Conservation (phyloP, 1,140 invertebrate genomes). For the Hypsibius dujardini region DNA sequence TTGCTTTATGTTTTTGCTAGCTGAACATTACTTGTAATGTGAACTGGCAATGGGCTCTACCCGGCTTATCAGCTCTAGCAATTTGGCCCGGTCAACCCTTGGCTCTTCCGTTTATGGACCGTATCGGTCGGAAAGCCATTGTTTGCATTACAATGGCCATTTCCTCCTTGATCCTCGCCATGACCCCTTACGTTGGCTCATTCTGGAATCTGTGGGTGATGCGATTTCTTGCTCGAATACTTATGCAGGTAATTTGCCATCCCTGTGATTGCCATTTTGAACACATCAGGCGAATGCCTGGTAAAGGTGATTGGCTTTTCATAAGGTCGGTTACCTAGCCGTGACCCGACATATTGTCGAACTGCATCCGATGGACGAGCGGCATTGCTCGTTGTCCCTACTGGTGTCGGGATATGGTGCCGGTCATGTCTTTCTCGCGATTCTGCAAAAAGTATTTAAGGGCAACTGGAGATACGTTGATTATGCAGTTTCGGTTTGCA, state of each 20-base stretch:
- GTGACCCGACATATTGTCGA: not conserved
- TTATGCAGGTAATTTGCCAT: not conserved
- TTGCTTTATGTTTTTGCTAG: not conserved
- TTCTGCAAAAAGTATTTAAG: not conserved
- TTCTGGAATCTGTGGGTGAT: not conserved
- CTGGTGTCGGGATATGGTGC: not conserved
- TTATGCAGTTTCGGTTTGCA: not conserved
- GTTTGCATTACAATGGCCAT: not conserved
- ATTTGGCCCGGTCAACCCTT: constrained; percentile 1
- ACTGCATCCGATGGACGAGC: constrained; percentile 1
- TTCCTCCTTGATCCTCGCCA: not conserved
- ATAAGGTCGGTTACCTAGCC: not conserved
- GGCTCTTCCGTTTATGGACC: not conserved
- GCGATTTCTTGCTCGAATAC: not conserved
- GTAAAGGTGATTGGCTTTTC: not conserved
- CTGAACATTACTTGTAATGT: not conserved
- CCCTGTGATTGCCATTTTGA: not conserved
- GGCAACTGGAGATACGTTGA: not conserved
- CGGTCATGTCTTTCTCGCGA: not conserved
- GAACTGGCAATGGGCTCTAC: not conserved
- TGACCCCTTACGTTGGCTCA: not conserved
- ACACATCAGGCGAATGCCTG: not conserved
- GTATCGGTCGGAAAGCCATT: not conserved
- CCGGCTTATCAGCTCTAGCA: not conserved
- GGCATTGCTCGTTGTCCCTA: not conserved